Conservation (phyloP, 2,797 vertebrate species). For the Oreochromis grahami region DNA sequence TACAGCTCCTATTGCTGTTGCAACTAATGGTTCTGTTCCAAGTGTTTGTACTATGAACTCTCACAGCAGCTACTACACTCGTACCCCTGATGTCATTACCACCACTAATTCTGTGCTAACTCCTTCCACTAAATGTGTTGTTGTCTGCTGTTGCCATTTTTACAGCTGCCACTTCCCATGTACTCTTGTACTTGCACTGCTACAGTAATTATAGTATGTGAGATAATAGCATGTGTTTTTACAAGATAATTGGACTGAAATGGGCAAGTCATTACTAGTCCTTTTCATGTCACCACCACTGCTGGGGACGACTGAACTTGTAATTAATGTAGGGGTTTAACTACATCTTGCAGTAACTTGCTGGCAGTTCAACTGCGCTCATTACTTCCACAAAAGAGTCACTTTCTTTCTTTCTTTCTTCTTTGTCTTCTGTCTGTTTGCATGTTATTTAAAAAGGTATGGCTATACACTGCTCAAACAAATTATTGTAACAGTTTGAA, state of each 20-base stretch:
- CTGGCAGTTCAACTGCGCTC: background rate
- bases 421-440: background rate
- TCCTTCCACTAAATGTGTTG: background rate
- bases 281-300: background rate
- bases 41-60: background rate
- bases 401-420: background rate
- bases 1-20: background rate
- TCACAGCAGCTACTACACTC: background rate
- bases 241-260: background rate
- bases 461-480: background rate
- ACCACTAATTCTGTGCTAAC: background rate
- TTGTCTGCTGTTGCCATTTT: background rate
- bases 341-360: background rate
- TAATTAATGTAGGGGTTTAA: background rate
- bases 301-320: background rate
- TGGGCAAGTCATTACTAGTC: background rate
- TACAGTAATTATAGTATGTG: background rate
- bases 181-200: background rate
- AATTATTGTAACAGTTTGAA: background rate
- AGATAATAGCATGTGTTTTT: background rate
- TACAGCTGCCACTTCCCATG: background rate
- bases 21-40: background rate
- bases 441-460: background rate
- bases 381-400: background rate
- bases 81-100: background rate